A percentile compares a stretch with the other conserved stretches of the same genome.
Conservation (phyloP, 2,113 vertebrate species). For the Hirundichthys speculiger region DNA sequence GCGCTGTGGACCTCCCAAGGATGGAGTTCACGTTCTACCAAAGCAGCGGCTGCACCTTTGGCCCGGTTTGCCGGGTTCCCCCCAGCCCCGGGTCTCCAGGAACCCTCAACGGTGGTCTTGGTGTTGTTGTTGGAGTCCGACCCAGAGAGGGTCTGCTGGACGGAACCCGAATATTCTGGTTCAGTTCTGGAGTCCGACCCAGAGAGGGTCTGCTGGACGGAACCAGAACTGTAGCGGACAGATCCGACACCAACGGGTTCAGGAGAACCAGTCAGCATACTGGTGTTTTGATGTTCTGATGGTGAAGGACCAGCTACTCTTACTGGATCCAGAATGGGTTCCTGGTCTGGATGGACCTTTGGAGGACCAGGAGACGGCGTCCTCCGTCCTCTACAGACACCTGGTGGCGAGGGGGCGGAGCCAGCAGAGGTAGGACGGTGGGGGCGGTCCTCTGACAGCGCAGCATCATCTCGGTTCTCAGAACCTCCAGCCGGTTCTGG, state of each 20-base stretch:
- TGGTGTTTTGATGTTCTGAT: background rate
- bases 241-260: no score
- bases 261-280: no score
- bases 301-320: conserved; percentile 5
- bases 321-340: conserved; percentile 10
- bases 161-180: no score
- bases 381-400: background rate
- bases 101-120: conserved; percentile 6
- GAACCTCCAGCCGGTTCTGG: background rate
- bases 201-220: background rate
- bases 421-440: conserved; percentile 19
- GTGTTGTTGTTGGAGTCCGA: conserved; percentile 70
- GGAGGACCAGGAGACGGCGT: conserved; percentile 6
- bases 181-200: conserved; percentile 17
- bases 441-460: no score
- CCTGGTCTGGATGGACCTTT: conserved; percentile 15
- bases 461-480: no score
- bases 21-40: no score
- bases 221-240: no score
- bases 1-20: no score
- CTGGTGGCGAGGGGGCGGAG: conserved; percentile 17
- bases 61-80: no score
- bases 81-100: no score
- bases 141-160: background rate
- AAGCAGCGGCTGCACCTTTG: no score